Evolutionary conservation across 2,888 invertebrate genomes (phyloP).

Genomic region (Pollenia griseotomentosa): DNA sequence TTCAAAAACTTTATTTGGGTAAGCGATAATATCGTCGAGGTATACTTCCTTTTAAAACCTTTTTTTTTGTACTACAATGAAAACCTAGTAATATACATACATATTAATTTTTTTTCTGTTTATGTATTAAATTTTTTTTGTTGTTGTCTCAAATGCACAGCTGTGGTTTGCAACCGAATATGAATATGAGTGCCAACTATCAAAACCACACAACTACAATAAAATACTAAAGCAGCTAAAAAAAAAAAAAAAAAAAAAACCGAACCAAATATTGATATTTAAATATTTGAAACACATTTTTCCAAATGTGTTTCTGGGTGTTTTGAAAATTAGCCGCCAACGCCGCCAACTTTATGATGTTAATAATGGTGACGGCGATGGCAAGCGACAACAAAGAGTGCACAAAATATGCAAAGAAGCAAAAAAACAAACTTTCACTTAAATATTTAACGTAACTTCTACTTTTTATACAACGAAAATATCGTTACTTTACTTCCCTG

Average conservation of each 20-base stretch:
- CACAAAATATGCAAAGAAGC: constrained; percentile 55
- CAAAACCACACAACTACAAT: constrained; percentile 25
- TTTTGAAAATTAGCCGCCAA: constrained; percentile 66
- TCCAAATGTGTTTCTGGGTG: constrained; percentile 32
- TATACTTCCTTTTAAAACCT: constrained; percentile 30
- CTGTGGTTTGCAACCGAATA: constrained; percentile 68
- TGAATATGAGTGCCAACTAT: constrained; percentile 26
- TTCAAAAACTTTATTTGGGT: not conserved
- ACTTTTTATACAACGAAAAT: constrained; percentile 12
- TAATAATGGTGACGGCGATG: constrained; percentile 35
- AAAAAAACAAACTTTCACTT: constrained; percentile 67
- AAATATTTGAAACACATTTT: constrained; percentile 68
- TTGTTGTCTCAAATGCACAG: constrained; percentile 32
- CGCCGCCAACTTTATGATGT: constrained; percentile 30
- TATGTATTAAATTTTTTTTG: not conserved
- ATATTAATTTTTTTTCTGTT: constrained; percentile 4
- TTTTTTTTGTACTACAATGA: constrained; percentile 15
- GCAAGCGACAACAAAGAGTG: constrained; percentile 62
- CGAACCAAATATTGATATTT: constrained; percentile 53
- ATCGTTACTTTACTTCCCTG: constrained; percentile 15
- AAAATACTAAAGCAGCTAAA: constrained; percentile 11
- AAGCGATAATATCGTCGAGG: not conserved
- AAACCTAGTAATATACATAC: constrained; percentile 18
- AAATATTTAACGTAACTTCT: constrained; percentile 59
- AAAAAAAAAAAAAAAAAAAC: constrained; percentile 38